Conservation (phyloP, 2,888 invertebrate species). For the Teleiodes luculella region DNA sequence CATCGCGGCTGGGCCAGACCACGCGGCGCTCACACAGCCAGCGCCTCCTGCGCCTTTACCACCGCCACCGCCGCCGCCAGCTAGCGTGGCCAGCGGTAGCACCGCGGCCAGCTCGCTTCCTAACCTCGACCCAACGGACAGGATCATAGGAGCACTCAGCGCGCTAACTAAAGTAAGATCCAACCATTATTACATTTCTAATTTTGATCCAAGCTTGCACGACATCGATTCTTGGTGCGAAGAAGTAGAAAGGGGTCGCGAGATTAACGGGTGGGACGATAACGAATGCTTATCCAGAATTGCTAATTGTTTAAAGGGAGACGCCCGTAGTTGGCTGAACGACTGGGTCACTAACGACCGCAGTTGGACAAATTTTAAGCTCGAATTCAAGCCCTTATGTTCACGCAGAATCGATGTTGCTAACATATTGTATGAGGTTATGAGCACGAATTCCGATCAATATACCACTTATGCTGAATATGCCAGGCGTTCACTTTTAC, state of each 20-base stretch:
- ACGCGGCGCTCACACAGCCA: neutral
- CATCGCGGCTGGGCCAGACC: too few relatives aligned
- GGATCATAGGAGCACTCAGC: neutral
- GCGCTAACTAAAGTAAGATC: slow-evolving; percentile 8
- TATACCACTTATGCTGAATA: slow-evolving; percentile 18
- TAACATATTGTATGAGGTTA: neutral
- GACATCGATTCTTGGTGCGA: slow-evolving; percentile 19
- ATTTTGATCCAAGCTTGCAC: slow-evolving; percentile 19
- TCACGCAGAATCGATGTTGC: neutral
- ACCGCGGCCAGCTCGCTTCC: too few relatives aligned
- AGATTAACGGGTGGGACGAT: slow-evolving; percentile 21
- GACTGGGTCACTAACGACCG: slow-evolving; percentile 8
- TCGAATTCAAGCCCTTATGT: neutral
- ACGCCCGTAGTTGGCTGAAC: too few relatives aligned
- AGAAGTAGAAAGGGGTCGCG: slow-evolving; percentile 15
- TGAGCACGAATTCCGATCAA: slow-evolving; percentile 9
- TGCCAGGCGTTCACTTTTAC: slow-evolving; percentile 14
- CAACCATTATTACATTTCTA: slow-evolving; percentile 19
- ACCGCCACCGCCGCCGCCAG: neutral
- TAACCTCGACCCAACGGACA: neutral
- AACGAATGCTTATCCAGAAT: slow-evolving; percentile 24
- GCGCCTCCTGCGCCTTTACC: too few relatives aligned
- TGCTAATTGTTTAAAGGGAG: slow-evolving; percentile 16
- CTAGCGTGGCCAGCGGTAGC: neutral
- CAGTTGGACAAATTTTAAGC: slow-evolving; percentile 1